A percentile compares a stretch with the other conserved stretches of the same genome.
These are phyloP conservation scores for Cotesia glomerata DNA, from an alignment of 1,140 invertebrate species.

Conservation along the genomic window DNA sequence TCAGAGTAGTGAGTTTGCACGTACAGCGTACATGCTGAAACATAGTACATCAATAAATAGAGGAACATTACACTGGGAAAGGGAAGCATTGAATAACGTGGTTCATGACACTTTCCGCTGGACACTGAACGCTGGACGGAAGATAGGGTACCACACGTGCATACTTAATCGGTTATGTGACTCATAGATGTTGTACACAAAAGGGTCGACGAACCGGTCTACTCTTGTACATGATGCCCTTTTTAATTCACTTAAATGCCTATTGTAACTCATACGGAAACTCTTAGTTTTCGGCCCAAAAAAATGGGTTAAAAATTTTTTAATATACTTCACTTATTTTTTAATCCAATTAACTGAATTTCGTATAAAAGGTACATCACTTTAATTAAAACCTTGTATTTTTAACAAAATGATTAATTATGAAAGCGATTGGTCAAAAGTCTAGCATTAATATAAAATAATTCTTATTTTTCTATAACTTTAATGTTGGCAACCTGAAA, in stretches of 20 bases:
- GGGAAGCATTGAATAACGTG: constrained; percentile 41
- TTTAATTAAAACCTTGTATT: too few species aligned
- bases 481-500: too few species aligned
- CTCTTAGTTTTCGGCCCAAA: neutral
- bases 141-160: constrained; percentile 43
- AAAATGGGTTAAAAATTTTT: too few species aligned
- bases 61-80: neutral
- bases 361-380: too few species aligned
- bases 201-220: constrained; percentile 45
- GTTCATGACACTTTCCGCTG: constrained; percentile 51
- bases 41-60: neutral
- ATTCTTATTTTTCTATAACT: too few species aligned
- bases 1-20: neutral
- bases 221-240: constrained; percentile 14
- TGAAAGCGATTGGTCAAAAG: too few species aligned
- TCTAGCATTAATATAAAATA: too few species aligned
- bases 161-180: constrained; percentile 43
- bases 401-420: too few species aligned
- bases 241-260: neutral
- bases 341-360: too few species aligned
- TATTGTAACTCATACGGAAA: constrained; percentile 33
- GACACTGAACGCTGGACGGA: constrained; percentile 50
- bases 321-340: too few species aligned
- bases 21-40: neutral
- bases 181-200: constrained; percentile 33